Conservation (phyloP, 2,888 invertebrate genomes). For the Seira sanloemensis region DNA sequence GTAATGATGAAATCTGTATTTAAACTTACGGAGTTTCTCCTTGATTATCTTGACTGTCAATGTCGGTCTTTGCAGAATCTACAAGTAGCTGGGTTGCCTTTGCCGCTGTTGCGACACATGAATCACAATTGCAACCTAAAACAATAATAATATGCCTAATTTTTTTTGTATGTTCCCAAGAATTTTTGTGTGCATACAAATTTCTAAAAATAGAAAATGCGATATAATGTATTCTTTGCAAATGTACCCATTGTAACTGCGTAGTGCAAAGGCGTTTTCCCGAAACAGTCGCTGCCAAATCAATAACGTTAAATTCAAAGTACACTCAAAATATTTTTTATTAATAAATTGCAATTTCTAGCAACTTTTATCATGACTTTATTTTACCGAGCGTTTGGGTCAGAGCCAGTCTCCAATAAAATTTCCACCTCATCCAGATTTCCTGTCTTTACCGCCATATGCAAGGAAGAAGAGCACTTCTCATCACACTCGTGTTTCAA, state of each 20-base stretch:
- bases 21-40: conserved; percentile 63
- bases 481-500: conserved; percentile 63
- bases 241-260: conserved; percentile 58
- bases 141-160: no score
- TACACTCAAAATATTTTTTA: no score
- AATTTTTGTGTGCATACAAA: conserved; percentile 24
- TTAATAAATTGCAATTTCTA: neutral
- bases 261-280: conserved; percentile 66
- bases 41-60: conserved; percentile 70
- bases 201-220: no score
- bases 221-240: no score
- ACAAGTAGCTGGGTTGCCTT: conserved; percentile 68
- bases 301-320: no score
- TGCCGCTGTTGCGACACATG: conserved; percentile 67
- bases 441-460: conserved; percentile 92
- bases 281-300: conserved; percentile 36
- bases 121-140: conserved; percentile 70
- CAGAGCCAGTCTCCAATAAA: conserved; percentile 84
- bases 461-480: conserved; percentile 79
- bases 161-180: neutral
- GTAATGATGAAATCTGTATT: no score
- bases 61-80: conserved; percentile 68
- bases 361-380: neutral
- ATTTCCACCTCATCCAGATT: conserved; percentile 88
- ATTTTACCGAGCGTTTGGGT: conserved; percentile 79